A percentile compares a stretch with the other conserved stretches of the same genome.
Conservation (phyloP, 1,140 invertebrate genomes). For the Homalodisca vitripennis region DNA sequence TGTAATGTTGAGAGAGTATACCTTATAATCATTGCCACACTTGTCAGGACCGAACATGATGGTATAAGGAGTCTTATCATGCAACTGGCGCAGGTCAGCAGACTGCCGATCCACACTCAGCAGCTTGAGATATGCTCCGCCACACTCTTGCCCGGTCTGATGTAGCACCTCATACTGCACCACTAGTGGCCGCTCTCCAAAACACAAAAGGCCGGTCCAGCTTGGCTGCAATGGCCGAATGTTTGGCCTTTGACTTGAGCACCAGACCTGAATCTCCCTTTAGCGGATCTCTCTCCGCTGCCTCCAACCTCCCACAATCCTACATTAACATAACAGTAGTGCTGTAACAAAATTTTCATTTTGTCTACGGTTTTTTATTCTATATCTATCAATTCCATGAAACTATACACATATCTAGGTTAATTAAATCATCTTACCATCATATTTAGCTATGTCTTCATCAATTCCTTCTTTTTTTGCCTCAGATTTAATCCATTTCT, state of each 20-base stretch:
- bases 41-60: slow-evolving; percentile 99
- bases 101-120: slow-evolving; percentile 40
- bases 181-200: slow-evolving; percentile 79
- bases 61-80: slow-evolving; percentile 95
- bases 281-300: slow-evolving; percentile 71
- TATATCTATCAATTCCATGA: too few relatives aligned
- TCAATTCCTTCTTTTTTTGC: slow-evolving; percentile 93
- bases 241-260: slow-evolving; percentile 93
- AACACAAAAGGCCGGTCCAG: slow-evolving; percentile 85
- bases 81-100: slow-evolving; percentile 76
- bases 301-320: slow-evolving; percentile 76
- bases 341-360: too few relatives aligned
- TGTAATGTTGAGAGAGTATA: too few relatives aligned
- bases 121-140: slow-evolving; percentile 96
- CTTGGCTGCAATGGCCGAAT: slow-evolving; percentile 88
- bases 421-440: slow-evolving; percentile 73
- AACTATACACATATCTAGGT: too few relatives aligned
- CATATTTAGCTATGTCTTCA: slow-evolving; percentile 92
- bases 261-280: slow-evolving; percentile 86
- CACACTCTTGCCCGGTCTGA: slow-evolving; percentile 97
- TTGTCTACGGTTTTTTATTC: too few relatives aligned
- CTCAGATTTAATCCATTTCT: slow-evolving; percentile 84
- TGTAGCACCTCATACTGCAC: slow-evolving; percentile 91
- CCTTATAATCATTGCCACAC: slow-evolving; percentile 93
- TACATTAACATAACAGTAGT: too few relatives aligned